Conservation (phyloP, 2,113 vertebrate genomes). For the Boleophthalmus pectinirostris region DNA sequence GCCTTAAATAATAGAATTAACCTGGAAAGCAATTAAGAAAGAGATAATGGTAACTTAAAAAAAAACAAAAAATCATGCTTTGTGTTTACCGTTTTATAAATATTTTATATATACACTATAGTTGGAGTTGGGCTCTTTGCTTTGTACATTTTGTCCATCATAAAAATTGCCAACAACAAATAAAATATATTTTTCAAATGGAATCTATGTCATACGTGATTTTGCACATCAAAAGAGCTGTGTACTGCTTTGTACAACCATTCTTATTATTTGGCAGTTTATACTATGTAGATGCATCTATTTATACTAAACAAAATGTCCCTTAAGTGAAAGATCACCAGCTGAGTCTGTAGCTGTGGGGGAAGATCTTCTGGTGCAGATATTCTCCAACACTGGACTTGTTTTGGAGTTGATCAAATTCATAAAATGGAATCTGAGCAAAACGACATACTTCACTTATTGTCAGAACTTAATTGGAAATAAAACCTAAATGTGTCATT, state of each 20-base stretch:
- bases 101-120: constrained; percentile 27
- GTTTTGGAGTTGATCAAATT: constrained; percentile 76
- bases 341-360: constrained; percentile 71
- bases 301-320: not conserved
- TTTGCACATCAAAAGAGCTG: constrained; percentile 39
- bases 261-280: constrained; percentile 21
- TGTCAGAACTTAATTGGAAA: not conserved
- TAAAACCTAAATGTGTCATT: not conserved
- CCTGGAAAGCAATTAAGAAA: constrained; percentile 40
- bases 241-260: not conserved
- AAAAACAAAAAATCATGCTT: constrained; percentile 17
- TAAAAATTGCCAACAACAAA: constrained; percentile 47
- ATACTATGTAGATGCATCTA: constrained; percentile 41
- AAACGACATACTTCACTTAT: not conserved
- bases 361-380: constrained; percentile 88
- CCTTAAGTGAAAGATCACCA: constrained; percentile 64
- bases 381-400: constrained; percentile 78
- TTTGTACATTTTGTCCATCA: constrained; percentile 67
- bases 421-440: constrained; percentile 87
- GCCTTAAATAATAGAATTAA: constrained; percentile 15
- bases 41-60: constrained; percentile 14
- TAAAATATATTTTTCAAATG: constrained; percentile 77
- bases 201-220: constrained; percentile 16
- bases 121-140: constrained; percentile 51
- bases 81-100: constrained; percentile 18